Conservation (phyloP, 2,888 invertebrate genomes). For the Linyphia triangularis region DNA sequence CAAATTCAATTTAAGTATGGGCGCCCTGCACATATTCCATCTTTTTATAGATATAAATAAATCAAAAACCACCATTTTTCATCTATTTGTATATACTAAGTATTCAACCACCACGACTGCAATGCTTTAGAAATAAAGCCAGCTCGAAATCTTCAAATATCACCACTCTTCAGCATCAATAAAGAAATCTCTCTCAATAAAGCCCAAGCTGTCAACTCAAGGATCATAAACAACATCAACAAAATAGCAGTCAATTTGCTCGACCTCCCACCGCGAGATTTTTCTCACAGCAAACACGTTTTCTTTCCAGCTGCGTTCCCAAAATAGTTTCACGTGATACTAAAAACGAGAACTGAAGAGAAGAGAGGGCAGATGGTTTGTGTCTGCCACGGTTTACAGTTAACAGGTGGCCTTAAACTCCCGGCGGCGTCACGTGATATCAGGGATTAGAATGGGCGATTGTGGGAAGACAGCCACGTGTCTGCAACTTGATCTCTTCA, state of each 20-base stretch:
- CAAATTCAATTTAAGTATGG: too few species aligned
- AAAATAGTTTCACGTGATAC: slow-evolving; percentile 28
- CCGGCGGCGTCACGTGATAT: slow-evolving; percentile 37
- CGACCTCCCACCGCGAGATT: not conserved
- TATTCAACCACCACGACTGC: too few species aligned
- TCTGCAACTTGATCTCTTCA: not conserved
- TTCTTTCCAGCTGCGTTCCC: not conserved
- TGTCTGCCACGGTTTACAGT: slow-evolving; percentile 41
- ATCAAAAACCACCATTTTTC: too few species aligned
- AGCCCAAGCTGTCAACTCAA: not conserved
- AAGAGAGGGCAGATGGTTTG: slow-evolving; percentile 49
- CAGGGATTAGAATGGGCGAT: slow-evolving; percentile 29
- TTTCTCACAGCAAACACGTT: not conserved
- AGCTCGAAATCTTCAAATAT: too few species aligned
- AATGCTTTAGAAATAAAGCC: too few species aligned
- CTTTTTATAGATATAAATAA: too few species aligned
- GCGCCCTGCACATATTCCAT: too few species aligned
- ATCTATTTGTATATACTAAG: too few species aligned
- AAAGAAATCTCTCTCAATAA: not conserved
- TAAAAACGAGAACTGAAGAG: slow-evolving; percentile 10
- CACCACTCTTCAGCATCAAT: too few species aligned
- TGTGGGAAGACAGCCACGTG: slow-evolving; percentile 37
- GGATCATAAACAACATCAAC: not conserved
- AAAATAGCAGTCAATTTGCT: not conserved
- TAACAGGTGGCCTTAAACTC: slow-evolving; percentile 65